Evolutionary conservation across 2,113 vertebrate species (phyloP).

Genomic region (Hemibagrus wyckioides): DNA sequence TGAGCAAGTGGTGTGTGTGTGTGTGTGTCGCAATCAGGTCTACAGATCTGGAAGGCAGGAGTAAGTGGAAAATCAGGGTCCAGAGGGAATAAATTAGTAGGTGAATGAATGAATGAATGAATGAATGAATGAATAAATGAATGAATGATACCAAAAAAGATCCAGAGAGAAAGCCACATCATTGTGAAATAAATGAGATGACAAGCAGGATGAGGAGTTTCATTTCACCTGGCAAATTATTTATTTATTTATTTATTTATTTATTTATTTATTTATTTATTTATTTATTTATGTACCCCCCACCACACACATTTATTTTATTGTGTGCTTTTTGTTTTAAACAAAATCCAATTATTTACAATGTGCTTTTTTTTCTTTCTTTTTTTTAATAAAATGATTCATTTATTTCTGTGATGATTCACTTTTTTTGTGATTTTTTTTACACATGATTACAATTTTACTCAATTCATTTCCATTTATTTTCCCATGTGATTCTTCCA

Average conservation of each 20-base stretch:
- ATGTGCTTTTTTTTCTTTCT: too few relatives aligned
- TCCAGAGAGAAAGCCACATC: not conserved
- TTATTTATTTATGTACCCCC: not conserved
- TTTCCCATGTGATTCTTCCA: not conserved
- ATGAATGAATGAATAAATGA: not conserved
- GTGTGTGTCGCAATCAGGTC: not conserved
- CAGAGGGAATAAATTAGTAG: not conserved
- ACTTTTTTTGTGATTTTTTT: not conserved
- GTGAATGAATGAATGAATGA: not conserved
- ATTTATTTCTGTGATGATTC: not conserved
- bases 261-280: not conserved
- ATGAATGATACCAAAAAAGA: not conserved
- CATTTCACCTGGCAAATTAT: not conserved
- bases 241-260: not conserved
- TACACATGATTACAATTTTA: not conserved
- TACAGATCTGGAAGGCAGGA: not conserved
- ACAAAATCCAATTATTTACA: not conserved
- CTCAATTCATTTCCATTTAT: not conserved
- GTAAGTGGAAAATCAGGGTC: not conserved
- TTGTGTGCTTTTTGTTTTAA: too few relatives aligned
- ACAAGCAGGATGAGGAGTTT: constrained; percentile 59
- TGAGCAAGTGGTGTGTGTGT: constrained; percentile 18
- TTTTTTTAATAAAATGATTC: not conserved
- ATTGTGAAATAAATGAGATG: not conserved
- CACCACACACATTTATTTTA: too few relatives aligned